Percentiles rank a stretch among this genome's conserved stretches.
Conservation (phyloP, 2,113 vertebrate genomes). For the Tragelaphus buxtoni region DNA sequence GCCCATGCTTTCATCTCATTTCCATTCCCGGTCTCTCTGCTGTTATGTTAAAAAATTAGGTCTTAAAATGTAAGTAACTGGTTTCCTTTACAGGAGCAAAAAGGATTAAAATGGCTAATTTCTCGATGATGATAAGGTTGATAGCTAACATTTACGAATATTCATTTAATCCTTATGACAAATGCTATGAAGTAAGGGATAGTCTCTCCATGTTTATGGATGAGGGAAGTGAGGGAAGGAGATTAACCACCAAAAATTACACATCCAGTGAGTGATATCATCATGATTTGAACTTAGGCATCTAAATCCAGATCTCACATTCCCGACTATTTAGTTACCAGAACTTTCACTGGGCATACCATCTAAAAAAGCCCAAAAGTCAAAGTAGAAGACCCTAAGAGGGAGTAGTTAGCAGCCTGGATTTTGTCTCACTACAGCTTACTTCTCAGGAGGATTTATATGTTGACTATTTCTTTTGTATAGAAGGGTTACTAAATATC, state of each 20-base stretch:
- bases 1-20: background rate
- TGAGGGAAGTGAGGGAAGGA: background rate
- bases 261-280: background rate
- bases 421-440: background rate
- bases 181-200: background rate
- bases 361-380: background rate
- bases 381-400: background rate
- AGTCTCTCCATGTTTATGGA: background rate
- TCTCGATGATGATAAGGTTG: background rate
- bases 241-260: background rate
- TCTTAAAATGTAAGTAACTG: background rate
- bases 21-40: background rate
- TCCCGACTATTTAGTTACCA: background rate
- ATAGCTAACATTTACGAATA: background rate
- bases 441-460: background rate
- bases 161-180: background rate
- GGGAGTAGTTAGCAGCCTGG: background rate
- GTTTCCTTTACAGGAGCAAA: background rate
- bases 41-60: background rate
- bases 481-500: background rate
- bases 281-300: background rate
- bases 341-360: no score
- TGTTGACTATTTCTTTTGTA: background rate
- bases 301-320: background rate
- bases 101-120: background rate